Base-by-base conservation (phyloP, 2,888 invertebrate species). In the Epinotia brunnichana region DNA sequence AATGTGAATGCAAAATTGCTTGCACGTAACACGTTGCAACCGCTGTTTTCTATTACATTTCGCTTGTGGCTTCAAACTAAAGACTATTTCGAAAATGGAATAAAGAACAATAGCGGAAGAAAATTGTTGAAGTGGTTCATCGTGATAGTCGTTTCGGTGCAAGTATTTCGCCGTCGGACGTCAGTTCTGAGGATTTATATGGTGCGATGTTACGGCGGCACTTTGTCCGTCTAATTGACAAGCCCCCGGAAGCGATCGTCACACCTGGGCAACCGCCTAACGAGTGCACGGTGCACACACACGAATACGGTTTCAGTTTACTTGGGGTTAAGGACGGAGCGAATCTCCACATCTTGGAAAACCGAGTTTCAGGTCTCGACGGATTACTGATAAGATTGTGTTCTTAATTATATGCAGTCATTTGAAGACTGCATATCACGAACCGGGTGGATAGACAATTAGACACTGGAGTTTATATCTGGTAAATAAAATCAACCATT, bases 221-320 rank as follows among this genome's bases (percentile, higher is more conserved):
- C 85, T 85, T 86, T 85, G 85, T 85, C 83, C 83, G 83, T 86
- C 84, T 90, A 90, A 91, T 90, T 90, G 90, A 90, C 90, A 88
- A 88, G 85, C 82, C 83, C 83, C 85, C 83, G 84, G 85, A 83
- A 86, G 81, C 80, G 78, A 82, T 80, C 80, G 80, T 85, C 82
- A 83, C 83, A 83, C 82, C 81, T 80, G 78, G 77, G 63, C 68
- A 69, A 62, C 69, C 69, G 73, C 44, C 79, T 87, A 87, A 87
- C 87, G 81, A 85, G 85, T 77, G 76, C 78, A 66, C 75, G 70
- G 74, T 75, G 75, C 78, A 75, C 79, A 74, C 78, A 76, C 78
- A 76, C 76, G 77, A 78, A 74, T 76, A 75, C 74, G 74, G 68
- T 68, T 67, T 72, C 68, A 69, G 51, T 57, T 69, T 76, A 76